These are phyloP conservation scores for Gari tellinella DNA, from an alignment of 2,888 invertebrate species.

Conservation along the genomic window DNA sequence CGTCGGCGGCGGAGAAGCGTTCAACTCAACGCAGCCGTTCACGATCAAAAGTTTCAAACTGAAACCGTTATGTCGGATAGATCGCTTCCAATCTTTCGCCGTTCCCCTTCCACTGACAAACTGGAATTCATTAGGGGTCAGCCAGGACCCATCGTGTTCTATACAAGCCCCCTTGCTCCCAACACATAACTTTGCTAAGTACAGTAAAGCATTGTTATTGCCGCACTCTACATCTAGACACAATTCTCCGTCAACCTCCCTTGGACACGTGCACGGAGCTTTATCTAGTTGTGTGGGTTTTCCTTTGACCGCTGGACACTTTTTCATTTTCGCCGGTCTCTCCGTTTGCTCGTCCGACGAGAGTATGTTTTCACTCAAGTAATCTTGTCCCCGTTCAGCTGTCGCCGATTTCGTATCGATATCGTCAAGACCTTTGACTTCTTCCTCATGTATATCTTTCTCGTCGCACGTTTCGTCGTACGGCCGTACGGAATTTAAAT, in stretches of 20 bases:
- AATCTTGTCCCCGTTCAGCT: too few species aligned
- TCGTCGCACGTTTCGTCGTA: constrained; percentile 33
- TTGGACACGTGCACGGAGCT: constrained; percentile 2
- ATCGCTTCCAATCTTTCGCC: constrained; percentile 86
- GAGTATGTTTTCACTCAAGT: constrained; percentile 5
- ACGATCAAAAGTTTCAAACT: constrained; percentile 26
- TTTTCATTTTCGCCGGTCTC: neutral
- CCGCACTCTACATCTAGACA: constrained; percentile 55
- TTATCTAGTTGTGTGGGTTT: too few species aligned
- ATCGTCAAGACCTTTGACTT: constrained; percentile 74
- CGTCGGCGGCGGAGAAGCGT: constrained; percentile 5
- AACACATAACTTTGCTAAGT: constrained; percentile 49
- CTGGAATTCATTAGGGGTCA: constrained; percentile 86
- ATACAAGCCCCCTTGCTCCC: constrained; percentile 86
- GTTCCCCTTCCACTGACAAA: constrained; percentile 85
- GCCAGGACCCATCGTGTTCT: constrained; percentile 83
- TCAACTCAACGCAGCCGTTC: constrained; percentile 13
- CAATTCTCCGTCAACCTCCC: constrained; percentile 22
- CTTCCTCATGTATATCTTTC: constrained; percentile 55
- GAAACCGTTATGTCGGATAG: constrained; percentile 85
- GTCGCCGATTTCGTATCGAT: constrained; percentile 12
- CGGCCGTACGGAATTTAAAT: too few species aligned
- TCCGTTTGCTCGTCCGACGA: neutral
- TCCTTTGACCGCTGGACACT: too few species aligned
- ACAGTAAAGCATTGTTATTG: constrained; percentile 42